Percentiles rank a stretch among this genome's conserved stretches.
Conservation (phyloP, 2,113 vertebrate species). For the Dasypus novemcinctus region DNA sequence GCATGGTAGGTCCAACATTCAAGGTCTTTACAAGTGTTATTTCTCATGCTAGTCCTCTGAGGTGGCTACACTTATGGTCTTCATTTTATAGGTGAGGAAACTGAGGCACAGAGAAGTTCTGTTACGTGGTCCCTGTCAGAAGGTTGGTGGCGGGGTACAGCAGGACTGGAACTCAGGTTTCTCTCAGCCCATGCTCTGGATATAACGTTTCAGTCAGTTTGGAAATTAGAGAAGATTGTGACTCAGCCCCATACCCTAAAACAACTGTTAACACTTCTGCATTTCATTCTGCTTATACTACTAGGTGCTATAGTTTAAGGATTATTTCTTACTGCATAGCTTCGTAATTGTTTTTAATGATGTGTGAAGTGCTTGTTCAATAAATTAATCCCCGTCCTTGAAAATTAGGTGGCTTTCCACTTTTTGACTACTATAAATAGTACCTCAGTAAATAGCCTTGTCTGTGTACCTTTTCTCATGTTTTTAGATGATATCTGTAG, state of each 20-base stretch:
- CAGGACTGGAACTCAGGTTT: neutral
- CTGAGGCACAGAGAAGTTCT: neutral
- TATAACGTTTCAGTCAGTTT: neutral
- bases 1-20: neutral
- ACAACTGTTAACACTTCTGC: neutral
- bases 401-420: conserved; percentile 45
- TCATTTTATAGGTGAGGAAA: neutral
- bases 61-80: neutral
- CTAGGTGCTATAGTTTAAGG: neutral
- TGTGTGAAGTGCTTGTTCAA: neutral
- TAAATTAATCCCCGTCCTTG: conserved; percentile 43
- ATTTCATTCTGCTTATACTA: neutral
- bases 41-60: neutral
- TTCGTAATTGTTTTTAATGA: conserved; percentile 8
- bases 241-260: neutral
- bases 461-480: conserved; percentile 36
- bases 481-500: neutral
- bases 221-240: neutral
- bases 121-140: neutral
- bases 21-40: neutral
- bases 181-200: neutral
- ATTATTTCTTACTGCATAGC: neutral
- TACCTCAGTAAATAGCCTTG: neutral
- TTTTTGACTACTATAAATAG: neutral
- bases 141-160: neutral